These are phyloP conservation scores for Sceloporus undulatus DNA, from an alignment of 2,113 vertebrate species.

Conservation along the genomic window DNA sequence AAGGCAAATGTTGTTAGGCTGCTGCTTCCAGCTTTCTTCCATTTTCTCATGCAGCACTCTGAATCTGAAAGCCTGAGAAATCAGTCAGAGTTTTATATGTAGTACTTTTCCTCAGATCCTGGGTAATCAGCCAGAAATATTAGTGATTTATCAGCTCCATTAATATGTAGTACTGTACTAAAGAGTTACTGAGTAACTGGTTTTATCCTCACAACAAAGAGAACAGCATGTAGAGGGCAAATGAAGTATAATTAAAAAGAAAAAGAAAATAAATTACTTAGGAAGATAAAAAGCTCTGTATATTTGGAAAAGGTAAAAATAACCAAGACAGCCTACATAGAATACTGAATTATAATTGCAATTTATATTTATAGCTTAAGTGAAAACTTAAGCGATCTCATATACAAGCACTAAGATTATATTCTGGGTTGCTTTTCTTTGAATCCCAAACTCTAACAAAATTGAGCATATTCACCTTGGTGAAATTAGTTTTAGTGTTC, in stretches of 20 bases:
- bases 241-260: background rate
- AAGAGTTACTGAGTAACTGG: background rate
- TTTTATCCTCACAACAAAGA: conserved; percentile 1
- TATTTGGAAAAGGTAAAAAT: background rate
- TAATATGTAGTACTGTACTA: too few species aligned
- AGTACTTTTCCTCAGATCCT: background rate
- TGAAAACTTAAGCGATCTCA: background rate
- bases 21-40: background rate
- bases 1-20: background rate
- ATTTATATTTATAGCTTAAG: background rate
- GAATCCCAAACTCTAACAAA: background rate
- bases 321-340: background rate
- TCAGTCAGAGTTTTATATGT: background rate
- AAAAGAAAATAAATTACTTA: background rate
- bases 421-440: background rate
- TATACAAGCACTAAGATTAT: background rate
- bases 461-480: background rate
- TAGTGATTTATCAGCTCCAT: background rate
- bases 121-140: conserved; percentile 17
- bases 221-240: background rate
- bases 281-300: background rate
- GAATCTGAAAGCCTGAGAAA: background rate
- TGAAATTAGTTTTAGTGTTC: background rate
- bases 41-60: conserved; percentile 2
- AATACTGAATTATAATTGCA: background rate